These are phyloP conservation scores for Caranx melampygus DNA, from an alignment of 2,113 vertebrate species.

Conservation along the genomic window DNA sequence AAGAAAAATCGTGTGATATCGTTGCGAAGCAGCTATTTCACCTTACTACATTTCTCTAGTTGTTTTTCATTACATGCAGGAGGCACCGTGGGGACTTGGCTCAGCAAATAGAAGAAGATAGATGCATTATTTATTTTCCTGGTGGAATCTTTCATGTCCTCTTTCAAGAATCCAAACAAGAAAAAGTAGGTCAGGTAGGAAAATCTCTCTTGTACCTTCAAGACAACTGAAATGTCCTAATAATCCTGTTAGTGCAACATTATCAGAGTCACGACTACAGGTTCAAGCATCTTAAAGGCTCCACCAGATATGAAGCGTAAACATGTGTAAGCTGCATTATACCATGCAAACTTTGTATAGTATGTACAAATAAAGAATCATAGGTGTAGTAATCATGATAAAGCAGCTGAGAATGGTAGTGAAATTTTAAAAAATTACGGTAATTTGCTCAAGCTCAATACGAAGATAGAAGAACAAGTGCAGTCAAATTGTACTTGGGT, in stretches of 20 bases:
- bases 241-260: slow-evolving; percentile 31
- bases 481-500: not conserved
- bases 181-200: slow-evolving; percentile 46
- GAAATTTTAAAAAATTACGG: slow-evolving; percentile 5
- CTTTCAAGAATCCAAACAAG: slow-evolving; percentile 15
- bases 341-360: slow-evolving; percentile 23
- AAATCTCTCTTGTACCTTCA: slow-evolving; percentile 13
- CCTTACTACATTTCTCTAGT: not conserved
- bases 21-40: not conserved
- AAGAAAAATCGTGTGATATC: not conserved
- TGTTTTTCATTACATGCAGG: slow-evolving; percentile 17
- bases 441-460: not conserved
- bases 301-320: slow-evolving; percentile 12
- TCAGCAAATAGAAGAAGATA: slow-evolving; percentile 12
- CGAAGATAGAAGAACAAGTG: slow-evolving; percentile 1
- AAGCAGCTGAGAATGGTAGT: not conserved
- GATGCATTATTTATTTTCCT: slow-evolving; percentile 59
- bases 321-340: slow-evolving; percentile 15
- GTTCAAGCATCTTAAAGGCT: slow-evolving; percentile 23
- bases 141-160: slow-evolving; percentile 36
- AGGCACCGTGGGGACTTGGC: slow-evolving; percentile 8
- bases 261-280: slow-evolving; percentile 1
- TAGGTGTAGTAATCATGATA: not conserved
- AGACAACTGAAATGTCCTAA: not conserved
- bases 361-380: slow-evolving; percentile 42